Evolutionary conservation across 2,113 vertebrate genomes (phyloP), one percentile per base, ranked within the genome.

Genomic region (Plotosus lineatus): DNA sequence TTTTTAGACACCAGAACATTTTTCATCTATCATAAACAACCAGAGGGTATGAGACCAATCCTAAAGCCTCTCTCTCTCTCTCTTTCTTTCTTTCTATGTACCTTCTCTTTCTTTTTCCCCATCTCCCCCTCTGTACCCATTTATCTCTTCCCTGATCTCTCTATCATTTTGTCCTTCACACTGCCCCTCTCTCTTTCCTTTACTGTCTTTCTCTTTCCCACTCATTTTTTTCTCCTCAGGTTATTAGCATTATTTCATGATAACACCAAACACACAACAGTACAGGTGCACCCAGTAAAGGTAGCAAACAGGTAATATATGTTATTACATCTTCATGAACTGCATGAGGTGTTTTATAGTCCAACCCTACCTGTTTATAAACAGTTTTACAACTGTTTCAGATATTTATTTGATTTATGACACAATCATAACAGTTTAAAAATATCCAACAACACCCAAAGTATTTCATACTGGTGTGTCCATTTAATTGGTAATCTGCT

Each of bases 11-110:
- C 46, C 11, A 31, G 46, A 51, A 55, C 68, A 71, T 79, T 83
- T 88, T 78, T 77, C 72, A 50, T 60, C 74, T 83, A 81, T 80
- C 36, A 23, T 71, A 26, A 75, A 66, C 89, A 84, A 87, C 89
- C 88, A 88, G 87, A 88, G 90, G 89, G 88, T 91, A 74, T 79
- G 85, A 85, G 88, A 77, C 88, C 89, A 92, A 93, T 92, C 89
- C 38, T 61, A 86, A 91, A 77, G 85, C 89, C 84, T n/a, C 68
- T 21, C 63, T 78, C 68, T 63, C 78, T 48, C 12, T 33, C 78
- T 68, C 38, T 11, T 14, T 21, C 12, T 42, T 5, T 72, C n/a
- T 72, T 12, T 72, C 44, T 72, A 1, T 58, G n/a, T n/a, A n/a
- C n/a, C n/a, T n/a, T n/a, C n/a, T n/a, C n/a, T n/a, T n/a, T n/a